Conservation (phyloP, 2,113 vertebrate genomes). For the Eretmochelys imbricata region DNA sequence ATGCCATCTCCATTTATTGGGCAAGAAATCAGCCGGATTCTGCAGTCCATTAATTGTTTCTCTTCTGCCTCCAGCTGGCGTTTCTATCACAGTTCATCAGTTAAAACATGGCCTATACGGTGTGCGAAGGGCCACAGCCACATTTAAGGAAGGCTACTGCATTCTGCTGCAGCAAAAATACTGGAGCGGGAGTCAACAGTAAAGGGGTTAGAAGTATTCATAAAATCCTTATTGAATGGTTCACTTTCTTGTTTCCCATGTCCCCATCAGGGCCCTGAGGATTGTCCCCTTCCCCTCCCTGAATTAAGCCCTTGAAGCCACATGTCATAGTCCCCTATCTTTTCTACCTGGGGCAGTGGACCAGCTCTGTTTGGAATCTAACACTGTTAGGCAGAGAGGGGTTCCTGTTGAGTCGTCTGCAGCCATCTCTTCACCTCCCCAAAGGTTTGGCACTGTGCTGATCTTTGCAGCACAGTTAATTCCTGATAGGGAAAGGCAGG, state of each 20-base stretch:
- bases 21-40: background rate
- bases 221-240: background rate
- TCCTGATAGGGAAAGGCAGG: background rate
- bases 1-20: fast-evolving
- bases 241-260: background rate
- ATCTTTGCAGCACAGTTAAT: background rate
- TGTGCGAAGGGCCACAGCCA: constrained; percentile 7
- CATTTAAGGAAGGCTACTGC: background rate
- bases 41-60: constrained; percentile 22
- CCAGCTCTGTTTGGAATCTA: background rate
- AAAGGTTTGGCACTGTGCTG: background rate
- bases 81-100: constrained; percentile 35
- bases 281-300: background rate
- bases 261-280: background rate
- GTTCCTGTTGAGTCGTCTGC: no score
- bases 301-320: constrained; percentile 33
- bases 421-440: background rate
- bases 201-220: background rate
- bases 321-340: constrained; percentile 17
- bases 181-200: background rate
- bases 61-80: background rate
- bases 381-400: background rate
- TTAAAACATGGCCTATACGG: constrained; percentile 33
- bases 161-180: background rate
- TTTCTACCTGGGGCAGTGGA: background rate